Conservation (phyloP, 2,797 vertebrate species). For the Crocidura indochinensis region DNA sequence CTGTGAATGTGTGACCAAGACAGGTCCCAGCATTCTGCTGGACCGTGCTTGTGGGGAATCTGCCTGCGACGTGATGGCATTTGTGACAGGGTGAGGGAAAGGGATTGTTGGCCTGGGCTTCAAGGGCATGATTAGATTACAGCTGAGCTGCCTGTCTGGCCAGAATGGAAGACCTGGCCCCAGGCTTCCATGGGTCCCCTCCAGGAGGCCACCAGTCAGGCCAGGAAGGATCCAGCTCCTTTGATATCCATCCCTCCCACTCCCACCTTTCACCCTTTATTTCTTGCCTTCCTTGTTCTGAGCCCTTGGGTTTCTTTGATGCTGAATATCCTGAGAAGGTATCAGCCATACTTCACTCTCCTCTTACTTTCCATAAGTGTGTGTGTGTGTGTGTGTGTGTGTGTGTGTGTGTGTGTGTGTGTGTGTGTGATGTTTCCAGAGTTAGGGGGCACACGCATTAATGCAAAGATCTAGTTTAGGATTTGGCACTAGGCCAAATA, state of each 20-base stretch:
- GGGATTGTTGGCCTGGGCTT: slow-evolving; percentile 74
- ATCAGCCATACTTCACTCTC: no score
- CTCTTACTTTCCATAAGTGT: no score
- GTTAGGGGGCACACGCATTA: no score
- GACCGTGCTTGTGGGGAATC: slow-evolving; percentile 71
- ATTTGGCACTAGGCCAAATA: no score
- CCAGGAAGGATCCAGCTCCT: no score
- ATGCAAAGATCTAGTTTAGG: no score
- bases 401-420: no score
- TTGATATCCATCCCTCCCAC: no score
- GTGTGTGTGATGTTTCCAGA: neutral
- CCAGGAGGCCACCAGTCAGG: no score
- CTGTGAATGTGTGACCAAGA: slow-evolving; percentile 83
- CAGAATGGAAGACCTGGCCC: slow-evolving; percentile 58
- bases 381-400: neutral
- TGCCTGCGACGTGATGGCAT: slow-evolving; percentile 80
- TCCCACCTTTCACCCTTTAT: neutral
- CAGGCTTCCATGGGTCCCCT: slow-evolving; percentile 39
- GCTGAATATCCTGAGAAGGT: neutral
- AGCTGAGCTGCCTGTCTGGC: slow-evolving; percentile 70
- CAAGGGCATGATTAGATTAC: slow-evolving; percentile 82
- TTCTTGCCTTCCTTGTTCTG: neutral
- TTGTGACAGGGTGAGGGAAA: slow-evolving; percentile 85
- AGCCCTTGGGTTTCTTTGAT: neutral
- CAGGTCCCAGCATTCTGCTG: slow-evolving; percentile 68